Base-by-base conservation (phyloP, 2,797 vertebrate species). In the Passerculus sandwichensis region DNA sequence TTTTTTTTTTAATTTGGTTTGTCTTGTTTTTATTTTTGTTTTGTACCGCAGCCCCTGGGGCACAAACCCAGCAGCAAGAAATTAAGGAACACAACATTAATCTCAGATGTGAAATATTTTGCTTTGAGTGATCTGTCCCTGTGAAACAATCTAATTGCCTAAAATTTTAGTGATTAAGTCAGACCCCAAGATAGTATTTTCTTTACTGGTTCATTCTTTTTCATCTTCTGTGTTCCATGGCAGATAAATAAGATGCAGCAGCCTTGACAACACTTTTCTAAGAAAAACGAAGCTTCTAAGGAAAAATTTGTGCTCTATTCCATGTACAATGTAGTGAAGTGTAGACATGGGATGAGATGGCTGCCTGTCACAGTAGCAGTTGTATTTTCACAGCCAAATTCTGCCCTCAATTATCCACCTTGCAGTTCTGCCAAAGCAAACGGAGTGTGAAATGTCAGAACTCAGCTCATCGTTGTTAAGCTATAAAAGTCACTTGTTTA, bases 1-100 rank as follows among this genome's bases (percentile, higher is more conserved):
- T 40, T 8, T 59, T 36, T 27, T 21, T 25, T 50, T 27, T 10
- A 16, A 16, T 27, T 50, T 50, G 9, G 3, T 1, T 9, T n/a
- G 36, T 34, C 54, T 56, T 44, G 4, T 3, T 27, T 36, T 36
- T 17, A 3, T 27, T 40, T 61, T 17, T 38, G 13, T 11, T 51
- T 57, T 34, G 9, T 65, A 21, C 42, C 85, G 45, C 47, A 83
- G 15, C 30, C 16, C n/a, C 50, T 21, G 50, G 23, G 13, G 25
- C 65, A 77, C 59, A 72, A 62, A 73, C 47, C 10, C 29, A 10
- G 71, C 32, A 59, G 45, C 11, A 32, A 59, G 61, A 87, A 89
- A 60, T 13, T 0, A 1, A 73, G 42, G 11, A 30, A 29, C 30
- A 36, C 15, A 4, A 0, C 25, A 4, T 45, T 40, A 6, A 32